phyloP scores from a whole-genome alignment of 2,797 vertebrate genomes.

The Crenichthys baileyi region DNA sequence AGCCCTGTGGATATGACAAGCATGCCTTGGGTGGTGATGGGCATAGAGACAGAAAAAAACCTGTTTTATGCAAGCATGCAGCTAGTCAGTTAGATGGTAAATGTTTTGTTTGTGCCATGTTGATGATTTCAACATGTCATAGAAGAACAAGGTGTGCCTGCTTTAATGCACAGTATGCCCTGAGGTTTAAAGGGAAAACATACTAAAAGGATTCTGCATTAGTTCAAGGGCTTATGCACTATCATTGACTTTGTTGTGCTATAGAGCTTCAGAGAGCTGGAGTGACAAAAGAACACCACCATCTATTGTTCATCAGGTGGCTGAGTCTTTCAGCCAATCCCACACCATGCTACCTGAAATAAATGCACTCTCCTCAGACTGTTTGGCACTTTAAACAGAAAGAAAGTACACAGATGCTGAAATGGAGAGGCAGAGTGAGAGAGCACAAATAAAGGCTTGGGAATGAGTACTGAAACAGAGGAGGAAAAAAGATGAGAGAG shows the following conservation, averaged over 20 bases:
- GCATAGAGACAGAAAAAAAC: not conserved
- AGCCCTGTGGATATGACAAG: not conserved
- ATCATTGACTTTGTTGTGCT: slow-evolving; percentile 36
- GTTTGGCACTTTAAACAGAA: slow-evolving; percentile 47
- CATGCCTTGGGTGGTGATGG: not conserved
- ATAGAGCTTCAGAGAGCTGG: slow-evolving; percentile 27
- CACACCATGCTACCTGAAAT: slow-evolving; percentile 50
- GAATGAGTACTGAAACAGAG: slow-evolving; percentile 43
- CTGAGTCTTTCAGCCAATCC: slow-evolving; percentile 38
- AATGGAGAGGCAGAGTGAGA: slow-evolving; percentile 38
- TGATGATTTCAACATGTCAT: not conserved
- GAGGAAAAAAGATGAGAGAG: slow-evolving; percentile 46
- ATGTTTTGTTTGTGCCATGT: not conserved
- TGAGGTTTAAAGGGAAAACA: slow-evolving; percentile 3
- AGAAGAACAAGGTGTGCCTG: not conserved
- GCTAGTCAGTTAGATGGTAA: not conserved
- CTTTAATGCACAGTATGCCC: not conserved
- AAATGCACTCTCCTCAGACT: slow-evolving; percentile 46
- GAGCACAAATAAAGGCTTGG: slow-evolving; percentile 48
- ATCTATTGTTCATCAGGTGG: slow-evolving; percentile 63
- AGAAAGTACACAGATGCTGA: slow-evolving; percentile 48
- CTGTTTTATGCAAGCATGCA: not conserved
- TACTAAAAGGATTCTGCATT: slow-evolving; percentile 21
- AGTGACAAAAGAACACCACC: slow-evolving; percentile 49
- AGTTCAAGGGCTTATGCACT: slow-evolving; percentile 1